phyloP scores from a whole-genome alignment of 2,888 invertebrate genomes.

The Siphlonurus alternatus region DNA sequence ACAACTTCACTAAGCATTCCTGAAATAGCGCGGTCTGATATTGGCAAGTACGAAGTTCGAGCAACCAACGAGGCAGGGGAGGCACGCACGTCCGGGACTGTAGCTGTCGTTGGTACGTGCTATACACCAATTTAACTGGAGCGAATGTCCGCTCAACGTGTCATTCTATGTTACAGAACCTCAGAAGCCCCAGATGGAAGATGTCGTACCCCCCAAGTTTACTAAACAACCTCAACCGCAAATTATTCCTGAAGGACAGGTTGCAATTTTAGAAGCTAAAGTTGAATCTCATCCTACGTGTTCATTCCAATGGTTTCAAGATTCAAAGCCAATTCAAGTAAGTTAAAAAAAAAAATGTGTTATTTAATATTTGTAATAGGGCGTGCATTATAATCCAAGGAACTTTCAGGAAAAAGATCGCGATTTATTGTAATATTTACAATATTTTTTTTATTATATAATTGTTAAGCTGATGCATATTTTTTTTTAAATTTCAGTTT shows the following conservation, averaged over 20 bases:
- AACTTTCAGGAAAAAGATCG: not conserved
- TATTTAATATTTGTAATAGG: not conserved
- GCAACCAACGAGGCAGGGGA: slow-evolving; percentile 63
- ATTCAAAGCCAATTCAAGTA: slow-evolving; percentile 48
- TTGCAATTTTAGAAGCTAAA: slow-evolving; percentile 57
- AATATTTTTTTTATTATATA: not conserved
- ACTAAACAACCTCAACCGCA: slow-evolving; percentile 52
- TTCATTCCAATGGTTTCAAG: slow-evolving; percentile 76
- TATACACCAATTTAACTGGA: too few relatives aligned
- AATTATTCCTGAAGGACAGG: slow-evolving; percentile 51
- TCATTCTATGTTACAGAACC: slow-evolving; percentile 13
- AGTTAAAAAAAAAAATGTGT: slow-evolving; percentile 4
- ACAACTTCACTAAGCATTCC: slow-evolving; percentile 46
- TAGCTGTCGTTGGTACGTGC: slow-evolving; percentile 50
- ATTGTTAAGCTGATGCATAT: not conserved
- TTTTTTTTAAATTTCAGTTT: not conserved
- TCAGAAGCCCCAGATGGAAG: slow-evolving; percentile 23
- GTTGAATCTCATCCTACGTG: slow-evolving; percentile 63
- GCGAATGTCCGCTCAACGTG: not conserved
- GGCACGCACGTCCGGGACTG: slow-evolving; percentile 62
- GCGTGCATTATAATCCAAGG: not conserved
- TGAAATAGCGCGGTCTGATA: slow-evolving; percentile 52
- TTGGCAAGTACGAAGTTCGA: slow-evolving; percentile 76
- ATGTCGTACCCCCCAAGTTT: slow-evolving; percentile 53
- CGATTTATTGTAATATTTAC: not conserved